phyloP scores from a whole-genome alignment of 2,113 vertebrate genomes.

The Hyla sarda region DNA sequence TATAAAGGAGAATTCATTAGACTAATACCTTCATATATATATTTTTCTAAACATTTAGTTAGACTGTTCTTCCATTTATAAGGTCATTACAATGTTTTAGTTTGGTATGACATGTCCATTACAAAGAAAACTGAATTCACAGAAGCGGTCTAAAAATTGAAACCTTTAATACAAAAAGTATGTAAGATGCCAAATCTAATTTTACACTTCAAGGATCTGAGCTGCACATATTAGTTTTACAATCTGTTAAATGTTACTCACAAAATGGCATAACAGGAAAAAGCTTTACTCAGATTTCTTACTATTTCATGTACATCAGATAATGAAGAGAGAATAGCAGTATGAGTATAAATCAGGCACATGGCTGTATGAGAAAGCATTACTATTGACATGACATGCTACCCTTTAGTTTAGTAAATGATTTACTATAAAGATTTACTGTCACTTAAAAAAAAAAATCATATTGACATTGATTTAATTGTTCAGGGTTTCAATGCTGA shows the following conservation, averaged over 20 bases:
- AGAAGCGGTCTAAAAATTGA: neutral
- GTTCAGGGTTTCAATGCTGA: no score
- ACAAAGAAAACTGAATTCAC: slow-evolving; percentile 22
- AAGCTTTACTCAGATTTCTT: neutral
- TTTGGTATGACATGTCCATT: neutral
- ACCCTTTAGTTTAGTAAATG: no score
- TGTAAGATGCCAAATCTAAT: slow-evolving; percentile 35
- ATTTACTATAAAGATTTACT: no score
- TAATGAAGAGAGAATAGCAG: no score
- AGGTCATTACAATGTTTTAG: neutral
- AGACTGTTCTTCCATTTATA: neutral
- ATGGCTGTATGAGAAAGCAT: no score
- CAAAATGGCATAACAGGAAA: neutral
- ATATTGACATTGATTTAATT: no score
- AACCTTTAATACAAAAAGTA: slow-evolving; percentile 30
- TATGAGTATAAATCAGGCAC: no score
- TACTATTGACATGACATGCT: no score
- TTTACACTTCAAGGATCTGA: slow-evolving; percentile 8
- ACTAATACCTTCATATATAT: neutral
- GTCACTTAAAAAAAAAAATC: no score
- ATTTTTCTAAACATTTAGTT: neutral
- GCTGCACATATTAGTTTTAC: neutral
- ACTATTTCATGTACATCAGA: no score
- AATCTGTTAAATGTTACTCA: neutral
- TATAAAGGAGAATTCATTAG: neutral